Evolutionary conservation across 2,113 vertebrate species (phyloP).

Genomic region (Motacilla alba): DNA sequence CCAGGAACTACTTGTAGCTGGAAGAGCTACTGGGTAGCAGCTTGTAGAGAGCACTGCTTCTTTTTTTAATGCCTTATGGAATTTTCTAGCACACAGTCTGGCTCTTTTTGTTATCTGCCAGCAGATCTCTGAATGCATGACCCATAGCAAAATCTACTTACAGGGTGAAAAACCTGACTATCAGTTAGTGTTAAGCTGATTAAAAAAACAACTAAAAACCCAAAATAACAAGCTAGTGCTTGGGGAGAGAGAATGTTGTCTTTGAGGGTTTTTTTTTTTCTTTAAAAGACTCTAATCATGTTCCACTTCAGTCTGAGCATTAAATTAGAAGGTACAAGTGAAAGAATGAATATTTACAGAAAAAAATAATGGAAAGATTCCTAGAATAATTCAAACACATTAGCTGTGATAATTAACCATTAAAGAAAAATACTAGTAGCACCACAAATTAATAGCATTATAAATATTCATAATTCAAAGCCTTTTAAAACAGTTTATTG

Average conservation of each 20-base stretch:
- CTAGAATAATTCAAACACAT: conserved; percentile 26
- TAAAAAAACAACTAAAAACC: neutral
- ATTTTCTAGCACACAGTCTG: conserved; percentile 13
- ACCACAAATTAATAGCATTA: neutral
- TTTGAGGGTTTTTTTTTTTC: neutral
- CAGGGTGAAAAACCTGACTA: conserved; percentile 1
- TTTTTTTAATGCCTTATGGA: conserved; percentile 11
- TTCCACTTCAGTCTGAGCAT: neutral
- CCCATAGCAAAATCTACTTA: conserved; percentile 7
- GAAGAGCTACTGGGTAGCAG: neutral
- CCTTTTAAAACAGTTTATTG: conserved; percentile 16
- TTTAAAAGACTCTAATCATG: neutral
- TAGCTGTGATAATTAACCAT: conserved; percentile 33
- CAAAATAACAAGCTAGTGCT: neutral
- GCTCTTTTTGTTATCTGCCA: conserved; percentile 22
- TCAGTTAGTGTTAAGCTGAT: neutral
- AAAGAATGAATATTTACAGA: conserved; percentile 38
- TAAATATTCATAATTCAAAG: conserved; percentile 34
- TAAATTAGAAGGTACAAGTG: neutral
- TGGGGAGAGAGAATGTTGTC: neutral
- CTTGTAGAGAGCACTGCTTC: neutral
- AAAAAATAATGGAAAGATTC: conserved; percentile 36
- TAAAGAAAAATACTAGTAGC: conserved; percentile 35
- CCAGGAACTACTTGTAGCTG: neutral
- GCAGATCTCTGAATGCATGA: neutral